Conservation (phyloP, 2,888 invertebrate species). For the Lampropteryx suffumata region DNA sequence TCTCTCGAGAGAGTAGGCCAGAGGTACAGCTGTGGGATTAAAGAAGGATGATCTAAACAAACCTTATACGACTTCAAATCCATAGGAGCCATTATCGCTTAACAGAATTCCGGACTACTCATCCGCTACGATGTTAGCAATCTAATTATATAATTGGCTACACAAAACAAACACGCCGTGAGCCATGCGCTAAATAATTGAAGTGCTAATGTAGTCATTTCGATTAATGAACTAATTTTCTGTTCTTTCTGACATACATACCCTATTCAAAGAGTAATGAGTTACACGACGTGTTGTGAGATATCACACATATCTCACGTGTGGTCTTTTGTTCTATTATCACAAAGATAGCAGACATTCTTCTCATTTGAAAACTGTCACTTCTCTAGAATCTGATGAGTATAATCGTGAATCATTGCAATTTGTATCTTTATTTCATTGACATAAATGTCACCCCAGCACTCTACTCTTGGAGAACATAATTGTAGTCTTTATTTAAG, state of each 20-base stretch:
- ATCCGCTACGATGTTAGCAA: slow-evolving; percentile 5
- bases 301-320: slow-evolving; percentile 5
- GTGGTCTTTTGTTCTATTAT: slow-evolving; percentile 1
- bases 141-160: slow-evolving; percentile 16
- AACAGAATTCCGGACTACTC: background rate
- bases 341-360: slow-evolving; percentile 1
- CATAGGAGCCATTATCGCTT: background rate
- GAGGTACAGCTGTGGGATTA: too few species aligned
- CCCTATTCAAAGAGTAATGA: background rate
- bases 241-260: background rate
- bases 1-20: too few species aligned
- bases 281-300: background rate
- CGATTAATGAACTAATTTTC: slow-evolving; percentile 13
- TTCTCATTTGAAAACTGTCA: slow-evolving; percentile 1
- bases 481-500: too few species aligned
- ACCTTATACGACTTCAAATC: too few species aligned
- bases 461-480: too few species aligned
- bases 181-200: slow-evolving; percentile 9
- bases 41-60: too few species aligned
- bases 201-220: slow-evolving; percentile 15
- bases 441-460: too few species aligned
- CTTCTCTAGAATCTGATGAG: too few species aligned
- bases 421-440: too few species aligned
- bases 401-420: too few species aligned
- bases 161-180: slow-evolving; percentile 13